phyloP scores from a whole-genome alignment of 2,888 invertebrate genomes.

The Steinernema hermaphroditum region DNA sequence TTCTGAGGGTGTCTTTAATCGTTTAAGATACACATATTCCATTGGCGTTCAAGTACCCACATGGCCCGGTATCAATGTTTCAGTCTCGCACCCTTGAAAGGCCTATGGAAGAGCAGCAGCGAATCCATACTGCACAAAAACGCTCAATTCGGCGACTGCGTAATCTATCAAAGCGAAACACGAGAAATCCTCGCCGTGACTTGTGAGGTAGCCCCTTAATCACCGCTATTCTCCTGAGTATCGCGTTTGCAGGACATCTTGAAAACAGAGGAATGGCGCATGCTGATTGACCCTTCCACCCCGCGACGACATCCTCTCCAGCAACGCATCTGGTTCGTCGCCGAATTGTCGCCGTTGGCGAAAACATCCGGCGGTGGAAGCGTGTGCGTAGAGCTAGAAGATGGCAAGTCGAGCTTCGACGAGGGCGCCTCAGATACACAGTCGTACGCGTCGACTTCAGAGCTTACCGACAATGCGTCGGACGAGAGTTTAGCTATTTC shows the following conservation, averaged over 20 bases:
- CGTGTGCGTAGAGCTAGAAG: slow-evolving; percentile 7
- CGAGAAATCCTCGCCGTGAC: background rate
- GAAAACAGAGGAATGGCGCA: slow-evolving; percentile 4
- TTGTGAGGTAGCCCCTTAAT: background rate
- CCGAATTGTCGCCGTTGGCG: slow-evolving; percentile 4
- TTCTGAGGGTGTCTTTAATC: too few species aligned
- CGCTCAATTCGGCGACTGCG: background rate
- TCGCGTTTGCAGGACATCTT: background rate
- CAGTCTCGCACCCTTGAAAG: background rate
- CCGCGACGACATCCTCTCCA: background rate
- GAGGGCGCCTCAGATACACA: background rate
- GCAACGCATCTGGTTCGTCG: slow-evolving; percentile 4
- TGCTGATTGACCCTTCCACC: slow-evolving; percentile 7
- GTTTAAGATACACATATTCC: too few species aligned
- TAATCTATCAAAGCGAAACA: background rate
- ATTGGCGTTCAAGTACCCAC: too few species aligned
- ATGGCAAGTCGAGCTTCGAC: background rate
- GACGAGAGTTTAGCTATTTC: background rate
- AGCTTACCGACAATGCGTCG: background rate
- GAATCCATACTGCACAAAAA: background rate
- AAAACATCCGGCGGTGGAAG: slow-evolving; percentile 7
- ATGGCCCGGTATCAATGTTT: too few species aligned
- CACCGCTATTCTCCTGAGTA: background rate
- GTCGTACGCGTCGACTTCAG: slow-evolving; percentile 6
- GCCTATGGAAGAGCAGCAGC: slow-evolving; percentile 6